Conservation (phyloP, 2,113 vertebrate species). For the Podocnemis expansa region DNA sequence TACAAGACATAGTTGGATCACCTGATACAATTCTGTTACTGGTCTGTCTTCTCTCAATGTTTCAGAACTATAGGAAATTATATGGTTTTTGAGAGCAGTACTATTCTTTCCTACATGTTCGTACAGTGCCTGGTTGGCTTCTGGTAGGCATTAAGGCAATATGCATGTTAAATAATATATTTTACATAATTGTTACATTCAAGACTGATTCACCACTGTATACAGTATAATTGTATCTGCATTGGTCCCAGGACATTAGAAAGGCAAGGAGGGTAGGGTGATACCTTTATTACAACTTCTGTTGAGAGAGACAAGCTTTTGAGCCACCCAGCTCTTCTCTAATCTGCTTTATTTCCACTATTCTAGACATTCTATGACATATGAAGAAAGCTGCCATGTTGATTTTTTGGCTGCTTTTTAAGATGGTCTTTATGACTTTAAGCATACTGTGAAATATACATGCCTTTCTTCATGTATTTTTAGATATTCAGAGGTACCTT, state of each 20-base stretch:
- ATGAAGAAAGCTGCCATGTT: not conserved
- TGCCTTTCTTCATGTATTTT: rapidly evolving
- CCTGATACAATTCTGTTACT: rapidly evolving
- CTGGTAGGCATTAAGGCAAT: not conserved
- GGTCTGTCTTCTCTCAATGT: not conserved
- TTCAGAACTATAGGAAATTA: not conserved
- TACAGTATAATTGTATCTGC: not conserved
- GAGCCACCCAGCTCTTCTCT: not conserved
- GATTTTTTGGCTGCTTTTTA: not conserved
- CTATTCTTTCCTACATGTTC: not conserved
- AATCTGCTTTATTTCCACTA: not conserved
- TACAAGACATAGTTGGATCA: not conserved
- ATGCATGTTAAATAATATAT: not conserved
- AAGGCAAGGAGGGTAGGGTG: not conserved
- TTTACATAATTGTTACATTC: rapidly evolving
- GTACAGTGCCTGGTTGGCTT: not conserved
- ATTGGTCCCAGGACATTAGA: not conserved
- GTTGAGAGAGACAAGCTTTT: not conserved
- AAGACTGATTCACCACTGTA: rapidly evolving
- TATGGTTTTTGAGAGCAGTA: not conserved
- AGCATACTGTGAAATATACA: rapidly evolving
- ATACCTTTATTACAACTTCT: not conserved
- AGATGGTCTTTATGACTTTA: rapidly evolving
- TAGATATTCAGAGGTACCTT: not conserved
- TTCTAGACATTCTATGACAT: rapidly evolving